A percentile compares a stretch with the other conserved stretches of the same genome.
These are phyloP conservation scores for Notodromas monacha DNA, from an alignment of 2,888 invertebrate species.

Conservation along the genomic window DNA sequence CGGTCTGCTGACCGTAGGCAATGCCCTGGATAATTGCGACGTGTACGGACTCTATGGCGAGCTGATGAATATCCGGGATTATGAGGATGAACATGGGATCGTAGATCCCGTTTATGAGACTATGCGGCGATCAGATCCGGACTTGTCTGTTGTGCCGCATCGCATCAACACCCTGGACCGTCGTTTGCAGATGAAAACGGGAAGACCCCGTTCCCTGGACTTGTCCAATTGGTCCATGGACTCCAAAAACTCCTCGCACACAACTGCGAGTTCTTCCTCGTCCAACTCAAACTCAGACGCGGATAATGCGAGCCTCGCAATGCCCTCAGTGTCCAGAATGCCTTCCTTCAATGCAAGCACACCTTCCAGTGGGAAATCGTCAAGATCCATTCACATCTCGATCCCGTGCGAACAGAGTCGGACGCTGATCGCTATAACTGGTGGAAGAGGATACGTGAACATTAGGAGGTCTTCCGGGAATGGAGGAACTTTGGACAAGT, in stretches of 20 bases:
- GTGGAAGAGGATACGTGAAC: constrained; percentile 56
- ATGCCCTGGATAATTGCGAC: constrained; percentile 26
- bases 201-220: constrained; percentile 43
- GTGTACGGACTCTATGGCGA: constrained; percentile 66
- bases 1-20: constrained; percentile 15
- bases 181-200: constrained; percentile 43
- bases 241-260: constrained; percentile 34
- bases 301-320: constrained; percentile 1
- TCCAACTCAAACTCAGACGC: constrained; percentile 35
- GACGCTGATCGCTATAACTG: constrained; percentile 52
- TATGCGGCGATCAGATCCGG: constrained; percentile 44
- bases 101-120: constrained; percentile 35
- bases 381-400: background rate
- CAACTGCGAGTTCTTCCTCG: no score
- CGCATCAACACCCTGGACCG: constrained; percentile 48
- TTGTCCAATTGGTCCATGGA: constrained; percentile 62
- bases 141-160: constrained; percentile 44
- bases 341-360: constrained; percentile 2
- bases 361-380: background rate
- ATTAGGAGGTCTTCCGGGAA: constrained; percentile 39
- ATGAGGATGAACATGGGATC: constrained; percentile 39
- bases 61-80: constrained; percentile 55
- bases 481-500: no score
- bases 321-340: background rate
- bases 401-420: constrained; percentile 8